Conservation (phyloP, 2,888 invertebrate species). For the Tribolium freemani region DNA sequence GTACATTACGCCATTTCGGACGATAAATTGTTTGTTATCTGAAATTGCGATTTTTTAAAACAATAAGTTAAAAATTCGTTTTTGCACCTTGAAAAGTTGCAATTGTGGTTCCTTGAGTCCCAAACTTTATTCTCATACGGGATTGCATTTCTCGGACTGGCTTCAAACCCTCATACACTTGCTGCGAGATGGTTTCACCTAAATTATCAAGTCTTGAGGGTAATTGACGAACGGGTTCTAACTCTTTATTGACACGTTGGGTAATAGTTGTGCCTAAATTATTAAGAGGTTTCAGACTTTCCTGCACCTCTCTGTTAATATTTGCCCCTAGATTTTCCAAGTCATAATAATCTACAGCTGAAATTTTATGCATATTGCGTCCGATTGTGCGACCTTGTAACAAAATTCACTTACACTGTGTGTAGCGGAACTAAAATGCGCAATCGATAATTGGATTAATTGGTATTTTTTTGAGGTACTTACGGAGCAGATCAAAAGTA, state of each 20-base stretch:
- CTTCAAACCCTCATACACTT: constrained; percentile 1
- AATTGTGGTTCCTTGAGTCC: constrained; percentile 17
- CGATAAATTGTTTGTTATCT: constrained; percentile 1
- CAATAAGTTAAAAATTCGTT: not conserved
- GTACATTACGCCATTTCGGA: constrained; percentile 6
- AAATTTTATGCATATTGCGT: too few relatives aligned
- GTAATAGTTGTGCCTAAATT: not conserved
- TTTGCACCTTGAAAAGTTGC: constrained; percentile 6
- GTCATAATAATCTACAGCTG: too few relatives aligned
- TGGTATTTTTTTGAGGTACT: too few relatives aligned
- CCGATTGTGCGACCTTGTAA: too few relatives aligned
- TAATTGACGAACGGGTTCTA: not conserved
- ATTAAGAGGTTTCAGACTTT: not conserved
- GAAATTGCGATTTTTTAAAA: not conserved
- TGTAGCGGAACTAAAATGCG: too few relatives aligned
- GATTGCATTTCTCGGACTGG: constrained; percentile 21
- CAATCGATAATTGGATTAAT: too few relatives aligned
- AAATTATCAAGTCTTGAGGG: constrained; percentile 3
- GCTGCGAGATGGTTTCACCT: not conserved
- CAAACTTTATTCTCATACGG: constrained; percentile 2
- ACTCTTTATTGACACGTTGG: not conserved
- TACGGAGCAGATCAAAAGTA: too few relatives aligned
- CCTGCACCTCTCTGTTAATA: not conserved
- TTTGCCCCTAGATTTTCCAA: not conserved
- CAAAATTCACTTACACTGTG: too few relatives aligned